Percentiles rank a stretch among this genome's conserved stretches.
Conservation (phyloP, 1,140 invertebrate species). For the Brachionus paranguensis region DNA sequence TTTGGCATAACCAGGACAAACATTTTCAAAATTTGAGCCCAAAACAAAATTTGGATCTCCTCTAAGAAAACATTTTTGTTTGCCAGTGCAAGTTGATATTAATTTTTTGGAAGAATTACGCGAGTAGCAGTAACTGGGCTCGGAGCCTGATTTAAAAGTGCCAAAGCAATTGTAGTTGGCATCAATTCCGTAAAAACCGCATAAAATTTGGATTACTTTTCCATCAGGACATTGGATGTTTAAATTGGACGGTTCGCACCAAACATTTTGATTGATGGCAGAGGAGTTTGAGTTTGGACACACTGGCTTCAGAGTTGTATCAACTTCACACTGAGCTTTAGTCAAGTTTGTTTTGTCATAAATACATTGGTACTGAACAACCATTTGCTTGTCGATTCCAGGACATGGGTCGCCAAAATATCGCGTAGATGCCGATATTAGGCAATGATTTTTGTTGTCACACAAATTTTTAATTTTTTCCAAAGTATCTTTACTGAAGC, state of each 20-base stretch:
- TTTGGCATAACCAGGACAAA: conserved; percentile 8
- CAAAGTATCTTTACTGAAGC: not conserved
- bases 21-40: not conserved
- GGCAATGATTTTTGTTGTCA: not conserved
- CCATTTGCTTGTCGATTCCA: not conserved
- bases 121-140: conserved; percentile 33
- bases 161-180: not conserved
- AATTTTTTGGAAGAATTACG: not conserved
- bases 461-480: not conserved
- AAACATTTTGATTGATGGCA: not conserved
- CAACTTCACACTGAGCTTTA: not conserved
- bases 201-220: not conserved
- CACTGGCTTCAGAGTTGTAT: not conserved
- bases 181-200: conserved; percentile 31
- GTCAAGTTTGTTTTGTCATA: not conserved
- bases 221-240: not conserved
- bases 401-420: conserved; percentile 15
- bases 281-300: not conserved
- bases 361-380: conserved; percentile 13
- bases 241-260: not conserved
- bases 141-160: not conserved
- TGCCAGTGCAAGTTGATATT: not conserved
- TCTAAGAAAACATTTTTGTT: not conserved
- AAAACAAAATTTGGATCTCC: conserved; percentile 33
- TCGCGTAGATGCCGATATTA: not conserved